phyloP scores from a whole-genome alignment of 2,113 vertebrate genomes.

The Rhinoptilus africanus region DNA sequence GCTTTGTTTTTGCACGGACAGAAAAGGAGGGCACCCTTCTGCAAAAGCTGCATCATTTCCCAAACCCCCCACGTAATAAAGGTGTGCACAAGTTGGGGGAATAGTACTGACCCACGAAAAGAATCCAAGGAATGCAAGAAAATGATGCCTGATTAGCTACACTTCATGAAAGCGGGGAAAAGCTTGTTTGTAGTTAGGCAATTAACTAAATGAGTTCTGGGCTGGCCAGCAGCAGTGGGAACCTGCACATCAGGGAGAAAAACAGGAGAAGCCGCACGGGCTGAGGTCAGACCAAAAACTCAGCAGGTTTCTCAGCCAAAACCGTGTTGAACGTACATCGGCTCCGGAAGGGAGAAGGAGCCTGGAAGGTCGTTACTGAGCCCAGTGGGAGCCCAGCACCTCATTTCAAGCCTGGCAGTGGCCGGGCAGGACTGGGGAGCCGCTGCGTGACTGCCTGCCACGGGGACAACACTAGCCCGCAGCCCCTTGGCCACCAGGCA shows the following conservation, averaged over 20 bases:
- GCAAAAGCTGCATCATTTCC: background rate
- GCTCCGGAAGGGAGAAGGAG: background rate
- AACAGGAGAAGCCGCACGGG: accelerated
- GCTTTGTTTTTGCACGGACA: background rate
- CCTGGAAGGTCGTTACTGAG: background rate
- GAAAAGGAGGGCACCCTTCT: background rate
- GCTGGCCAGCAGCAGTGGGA: background rate
- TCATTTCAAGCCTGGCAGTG: background rate
- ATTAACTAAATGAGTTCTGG: background rate
- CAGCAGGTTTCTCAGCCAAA: background rate
- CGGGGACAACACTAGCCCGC: background rate
- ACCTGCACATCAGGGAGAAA: background rate
- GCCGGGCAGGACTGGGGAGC: background rate
- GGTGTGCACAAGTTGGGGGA: background rate
- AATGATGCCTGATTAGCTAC: background rate
- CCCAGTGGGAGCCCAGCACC: background rate
- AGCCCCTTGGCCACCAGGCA: background rate
- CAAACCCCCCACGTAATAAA: background rate
- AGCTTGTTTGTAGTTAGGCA: background rate
- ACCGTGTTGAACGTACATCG: accelerated
- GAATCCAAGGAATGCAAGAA: background rate
- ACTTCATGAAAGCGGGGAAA: background rate
- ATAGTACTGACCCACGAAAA: accelerated
- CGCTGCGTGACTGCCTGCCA: accelerated
- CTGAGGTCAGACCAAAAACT: background rate